These are phyloP conservation scores for Pseudomyrmex cubaensis DNA, from an alignment of 1,140 invertebrate species.

Conservation along the genomic window DNA sequence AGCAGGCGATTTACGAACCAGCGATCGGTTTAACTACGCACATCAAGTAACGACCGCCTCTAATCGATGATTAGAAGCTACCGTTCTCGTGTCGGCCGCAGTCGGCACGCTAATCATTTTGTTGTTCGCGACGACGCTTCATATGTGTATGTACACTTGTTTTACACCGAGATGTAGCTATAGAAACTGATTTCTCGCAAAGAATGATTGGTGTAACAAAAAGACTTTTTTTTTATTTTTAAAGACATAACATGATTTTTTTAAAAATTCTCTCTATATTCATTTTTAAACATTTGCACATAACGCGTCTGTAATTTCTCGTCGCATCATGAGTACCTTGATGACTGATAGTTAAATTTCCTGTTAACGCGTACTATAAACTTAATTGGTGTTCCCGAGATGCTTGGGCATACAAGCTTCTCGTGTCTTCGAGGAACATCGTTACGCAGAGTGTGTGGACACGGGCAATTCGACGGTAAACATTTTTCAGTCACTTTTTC, in stretches of 20 bases:
- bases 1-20: constrained; percentile 53
- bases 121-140: neutral
- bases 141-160: neutral
- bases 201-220: neutral
- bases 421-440: constrained; percentile 19
- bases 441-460: constrained; percentile 19
- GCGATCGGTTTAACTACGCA: constrained; percentile 59
- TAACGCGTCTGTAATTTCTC: neutral
- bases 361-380: constrained; percentile 72
- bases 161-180: too few relatives aligned
- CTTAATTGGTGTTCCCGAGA: constrained; percentile 75
- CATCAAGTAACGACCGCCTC: constrained; percentile 68
- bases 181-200: neutral
- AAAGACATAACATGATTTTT: neutral
- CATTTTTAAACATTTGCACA: too few relatives aligned
- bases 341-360: constrained; percentile 65
- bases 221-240: neutral
- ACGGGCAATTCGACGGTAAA: constrained; percentile 42
- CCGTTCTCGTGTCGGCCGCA: constrained; percentile 54
- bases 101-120: constrained; percentile 47
- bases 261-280: neutral
- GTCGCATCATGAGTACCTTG: constrained; percentile 64
- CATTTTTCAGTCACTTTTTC: constrained; percentile 24
- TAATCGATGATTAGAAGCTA: constrained; percentile 79
- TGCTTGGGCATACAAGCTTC: constrained; percentile 48